A percentile compares a stretch with the other conserved stretches of the same genome.
Conservation (phyloP, 2,113 vertebrate species). For the Oncorhynchus mykiss region DNA sequence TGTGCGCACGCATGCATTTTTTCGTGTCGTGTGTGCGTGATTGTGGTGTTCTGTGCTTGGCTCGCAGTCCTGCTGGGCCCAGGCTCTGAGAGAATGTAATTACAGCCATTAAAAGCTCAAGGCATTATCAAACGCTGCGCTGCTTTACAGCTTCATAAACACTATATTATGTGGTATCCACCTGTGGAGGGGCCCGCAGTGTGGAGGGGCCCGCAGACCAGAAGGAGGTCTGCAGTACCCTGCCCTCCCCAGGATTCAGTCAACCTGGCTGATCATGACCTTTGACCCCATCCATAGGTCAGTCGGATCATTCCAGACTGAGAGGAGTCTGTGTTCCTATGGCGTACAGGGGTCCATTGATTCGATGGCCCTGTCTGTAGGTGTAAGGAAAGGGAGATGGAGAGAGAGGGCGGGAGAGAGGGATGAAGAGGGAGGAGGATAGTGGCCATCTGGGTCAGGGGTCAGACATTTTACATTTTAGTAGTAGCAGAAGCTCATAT, state of each 20-base stretch:
- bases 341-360: neutral
- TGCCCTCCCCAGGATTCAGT: neutral
- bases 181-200: conserved; percentile 23
- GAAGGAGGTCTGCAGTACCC: too few relatives aligned
- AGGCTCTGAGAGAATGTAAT: conserved; percentile 32
- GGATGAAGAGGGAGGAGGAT: too few relatives aligned
- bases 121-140: conserved; percentile 45
- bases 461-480: too few relatives aligned
- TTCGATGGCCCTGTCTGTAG: too few relatives aligned
- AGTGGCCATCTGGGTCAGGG: too few relatives aligned
- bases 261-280: conserved; percentile 8
- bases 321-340: too few relatives aligned
- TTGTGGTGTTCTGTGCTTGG: neutral
- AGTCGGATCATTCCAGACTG: too few relatives aligned
- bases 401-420: too few relatives aligned
- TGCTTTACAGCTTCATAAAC: conserved; percentile 56
- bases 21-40: neutral
- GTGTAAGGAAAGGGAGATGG: too few relatives aligned
- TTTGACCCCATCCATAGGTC: conserved; percentile 2
- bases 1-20: neutral
- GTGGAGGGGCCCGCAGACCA: neutral
- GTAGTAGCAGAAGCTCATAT: too few relatives aligned
- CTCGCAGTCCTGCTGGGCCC: conserved; percentile 28
- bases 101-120: conserved; percentile 41
- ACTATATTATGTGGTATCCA: conserved; percentile 45